phyloP scores from a whole-genome alignment of 2,113 vertebrate genomes.

The Psilopogon haemacephalus region DNA sequence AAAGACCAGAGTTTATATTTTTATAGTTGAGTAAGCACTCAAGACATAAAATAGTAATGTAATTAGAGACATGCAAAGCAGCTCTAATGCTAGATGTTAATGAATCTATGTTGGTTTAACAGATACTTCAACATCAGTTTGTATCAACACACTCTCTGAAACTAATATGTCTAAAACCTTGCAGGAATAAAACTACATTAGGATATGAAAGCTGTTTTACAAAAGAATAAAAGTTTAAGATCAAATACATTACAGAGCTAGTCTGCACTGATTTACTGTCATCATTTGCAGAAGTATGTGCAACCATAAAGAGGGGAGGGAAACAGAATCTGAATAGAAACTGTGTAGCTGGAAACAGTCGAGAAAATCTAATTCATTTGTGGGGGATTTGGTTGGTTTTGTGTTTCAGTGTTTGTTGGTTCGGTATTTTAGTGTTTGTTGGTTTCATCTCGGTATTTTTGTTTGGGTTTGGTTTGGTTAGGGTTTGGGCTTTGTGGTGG shows the following conservation, averaged over 20 bases:
- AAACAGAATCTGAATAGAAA: neutral
- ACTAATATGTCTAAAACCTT: neutral
- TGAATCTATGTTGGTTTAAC: constrained; percentile 12
- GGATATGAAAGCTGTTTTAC: neutral
- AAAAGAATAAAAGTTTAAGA: neutral
- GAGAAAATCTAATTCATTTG: neutral
- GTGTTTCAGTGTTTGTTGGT: no score
- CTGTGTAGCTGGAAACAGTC: neutral
- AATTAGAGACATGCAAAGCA: constrained; percentile 5
- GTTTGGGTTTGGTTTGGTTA: no score
- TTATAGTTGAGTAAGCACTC: constrained; percentile 26
- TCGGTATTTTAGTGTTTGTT: no score
- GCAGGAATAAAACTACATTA: neutral
- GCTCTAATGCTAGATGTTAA: neutral
- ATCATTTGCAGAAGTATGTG: neutral
- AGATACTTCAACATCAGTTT: constrained; percentile 10
- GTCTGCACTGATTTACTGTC: neutral
- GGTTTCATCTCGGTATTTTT: no score
- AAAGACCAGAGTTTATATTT: neutral
- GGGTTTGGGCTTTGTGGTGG: no score
- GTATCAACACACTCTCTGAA: neutral
- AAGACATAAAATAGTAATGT: constrained; percentile 21
- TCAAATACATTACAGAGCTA: neutral
- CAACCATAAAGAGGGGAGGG: neutral
- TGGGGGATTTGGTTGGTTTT: no score